phyloP scores from a whole-genome alignment of 1,140 invertebrate genomes.

The Nomia melanderi region DNA sequence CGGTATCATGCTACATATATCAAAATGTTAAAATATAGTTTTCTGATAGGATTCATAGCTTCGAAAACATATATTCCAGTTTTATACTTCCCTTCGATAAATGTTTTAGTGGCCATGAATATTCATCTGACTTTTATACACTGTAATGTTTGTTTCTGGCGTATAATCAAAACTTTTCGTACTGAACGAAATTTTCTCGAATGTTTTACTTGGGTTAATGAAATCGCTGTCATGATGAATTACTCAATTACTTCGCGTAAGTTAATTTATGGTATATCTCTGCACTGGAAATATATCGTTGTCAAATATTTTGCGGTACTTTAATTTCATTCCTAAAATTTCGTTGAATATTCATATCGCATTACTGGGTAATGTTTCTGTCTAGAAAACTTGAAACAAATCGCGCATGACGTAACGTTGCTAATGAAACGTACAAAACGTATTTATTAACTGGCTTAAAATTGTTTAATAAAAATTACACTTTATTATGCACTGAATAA shows the following conservation, averaged over 20 bases:
- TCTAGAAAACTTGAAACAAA: too few species aligned
- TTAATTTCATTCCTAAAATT: background rate
- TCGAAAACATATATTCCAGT: too few species aligned
- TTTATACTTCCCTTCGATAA: background rate
- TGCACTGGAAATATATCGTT: constrained; percentile 31
- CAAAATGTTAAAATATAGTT: too few species aligned
- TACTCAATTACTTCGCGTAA: constrained; percentile 41
- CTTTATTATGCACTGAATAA: too few species aligned
- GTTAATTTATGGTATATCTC: constrained; percentile 44
- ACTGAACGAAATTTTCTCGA: constrained; percentile 26
- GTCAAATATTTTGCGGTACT: constrained; percentile 23
- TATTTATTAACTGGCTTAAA: too few species aligned
- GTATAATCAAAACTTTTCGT: constrained; percentile 16
- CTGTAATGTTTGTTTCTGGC: background rate
- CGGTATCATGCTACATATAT: too few species aligned
- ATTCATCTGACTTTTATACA: background rate
- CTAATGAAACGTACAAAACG: too few species aligned
- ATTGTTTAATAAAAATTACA: too few species aligned
- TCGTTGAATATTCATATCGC: background rate
- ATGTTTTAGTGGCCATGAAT: too few species aligned
- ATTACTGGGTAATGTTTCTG: background rate
- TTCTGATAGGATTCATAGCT: too few species aligned
- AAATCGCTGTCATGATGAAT: constrained; percentile 40
- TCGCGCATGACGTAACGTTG: too few species aligned
- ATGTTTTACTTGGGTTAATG: constrained; percentile 48